Percentiles rank a stretch among this genome's conserved stretches.
Conservation (phyloP, 2,888 invertebrate genomes). For the Kuschelorhynchus macadamiae region DNA sequence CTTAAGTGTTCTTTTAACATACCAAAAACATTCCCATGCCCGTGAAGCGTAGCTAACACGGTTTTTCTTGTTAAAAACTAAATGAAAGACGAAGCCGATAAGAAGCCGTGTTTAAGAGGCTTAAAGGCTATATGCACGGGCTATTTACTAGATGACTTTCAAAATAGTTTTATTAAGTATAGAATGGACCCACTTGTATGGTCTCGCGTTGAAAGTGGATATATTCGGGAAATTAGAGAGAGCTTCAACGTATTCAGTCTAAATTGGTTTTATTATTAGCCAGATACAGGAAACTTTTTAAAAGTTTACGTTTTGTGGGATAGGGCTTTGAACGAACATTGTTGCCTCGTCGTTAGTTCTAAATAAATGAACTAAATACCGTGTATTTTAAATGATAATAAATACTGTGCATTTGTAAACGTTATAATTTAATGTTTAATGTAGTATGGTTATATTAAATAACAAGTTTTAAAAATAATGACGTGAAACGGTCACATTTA, state of each 20-base stretch:
- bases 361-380: no score
- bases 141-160: conserved; percentile 44
- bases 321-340: no score
- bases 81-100: conserved; percentile 34
- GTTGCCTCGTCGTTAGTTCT: no score
- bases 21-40: conserved; percentile 15
- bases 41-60: conserved; percentile 27
- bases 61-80: conserved; percentile 31
- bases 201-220: conserved; percentile 10
- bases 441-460: no score
- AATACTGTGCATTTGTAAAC: no score
- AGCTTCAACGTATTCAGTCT: not conserved
- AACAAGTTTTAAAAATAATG: no score
- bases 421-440: no score
- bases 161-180: conserved; percentile 35
- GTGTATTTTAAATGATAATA: no score
- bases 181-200: conserved; percentile 18
- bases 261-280: conserved; percentile 8
- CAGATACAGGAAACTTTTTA: no score
- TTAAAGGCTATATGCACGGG: conserved; percentile 22
- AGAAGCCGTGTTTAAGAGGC: conserved; percentile 32
- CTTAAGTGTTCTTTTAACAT: conserved; percentile 23
- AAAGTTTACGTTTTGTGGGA: no score
- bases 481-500: no score
- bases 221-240: conserved; percentile 21